phyloP scores from a whole-genome alignment of 1,140 invertebrate genomes.

The Eubasilissa regina region DNA sequence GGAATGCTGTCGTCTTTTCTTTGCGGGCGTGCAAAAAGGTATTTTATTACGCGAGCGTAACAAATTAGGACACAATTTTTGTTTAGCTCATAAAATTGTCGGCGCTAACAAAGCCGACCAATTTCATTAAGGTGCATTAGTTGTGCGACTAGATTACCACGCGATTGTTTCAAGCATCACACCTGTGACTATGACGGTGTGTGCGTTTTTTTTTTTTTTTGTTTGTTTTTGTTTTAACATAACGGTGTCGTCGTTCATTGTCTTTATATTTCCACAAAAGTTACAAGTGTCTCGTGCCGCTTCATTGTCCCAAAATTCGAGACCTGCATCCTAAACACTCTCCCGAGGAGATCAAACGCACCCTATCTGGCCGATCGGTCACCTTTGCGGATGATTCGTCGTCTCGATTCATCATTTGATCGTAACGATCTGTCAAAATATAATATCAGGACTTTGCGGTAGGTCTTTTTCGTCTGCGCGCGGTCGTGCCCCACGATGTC shows the following conservation, averaged over 20 bases:
- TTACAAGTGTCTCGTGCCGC: background rate
- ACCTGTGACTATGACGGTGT: background rate
- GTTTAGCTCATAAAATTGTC: conserved; percentile 13
- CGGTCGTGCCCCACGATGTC: conserved; percentile 52
- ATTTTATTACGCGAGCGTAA: background rate
- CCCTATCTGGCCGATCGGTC: conserved; percentile 15
- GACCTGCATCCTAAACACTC: conserved; percentile 11
- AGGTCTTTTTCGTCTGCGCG: conserved; percentile 13
- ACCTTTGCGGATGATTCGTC: background rate
- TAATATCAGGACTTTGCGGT: conserved; percentile 53
- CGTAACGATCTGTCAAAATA: conserved; percentile 47
- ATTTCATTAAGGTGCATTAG: background rate
- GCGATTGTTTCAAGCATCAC: background rate
- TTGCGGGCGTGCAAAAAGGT: background rate
- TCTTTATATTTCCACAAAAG: conserved; percentile 4
- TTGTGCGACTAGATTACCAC: background rate
- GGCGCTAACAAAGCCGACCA: conserved; percentile 4
- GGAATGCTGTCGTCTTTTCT: background rate
- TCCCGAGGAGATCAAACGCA: conserved; percentile 1
- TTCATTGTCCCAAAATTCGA: conserved; percentile 16
- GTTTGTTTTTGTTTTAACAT: no score
- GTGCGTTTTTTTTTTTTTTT: no score
- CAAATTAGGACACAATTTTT: background rate
- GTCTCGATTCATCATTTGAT: conserved; percentile 35
- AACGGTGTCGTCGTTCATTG: background rate